Evolutionary conservation across 2,888 invertebrate genomes (phyloP).

Genomic region (Hirtodrosophila confusa): DNA sequence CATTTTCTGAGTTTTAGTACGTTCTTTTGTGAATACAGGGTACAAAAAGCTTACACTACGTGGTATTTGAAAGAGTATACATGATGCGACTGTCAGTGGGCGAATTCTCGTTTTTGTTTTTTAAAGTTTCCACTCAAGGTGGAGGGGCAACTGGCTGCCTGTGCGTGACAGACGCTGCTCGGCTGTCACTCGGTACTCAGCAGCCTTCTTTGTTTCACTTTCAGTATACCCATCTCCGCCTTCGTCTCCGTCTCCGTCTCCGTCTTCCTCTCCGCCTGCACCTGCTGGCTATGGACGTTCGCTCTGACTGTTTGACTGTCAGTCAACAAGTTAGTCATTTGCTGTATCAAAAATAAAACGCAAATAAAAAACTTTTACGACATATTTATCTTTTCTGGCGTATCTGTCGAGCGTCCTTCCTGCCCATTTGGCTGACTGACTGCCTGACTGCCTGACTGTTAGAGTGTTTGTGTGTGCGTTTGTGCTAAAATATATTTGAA

Average conservation of each 20-base stretch:
- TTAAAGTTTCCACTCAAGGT: conserved; percentile 39
- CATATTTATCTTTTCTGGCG: conserved; percentile 76
- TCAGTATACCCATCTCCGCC: not conserved
- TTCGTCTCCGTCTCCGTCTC: conserved; percentile 4
- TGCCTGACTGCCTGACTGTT: conserved; percentile 26
- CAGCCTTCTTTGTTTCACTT: conserved; percentile 34
- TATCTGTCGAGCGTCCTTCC: conserved; percentile 39
- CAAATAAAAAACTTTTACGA: conserved; percentile 81
- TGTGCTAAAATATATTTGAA: conserved; percentile 44
- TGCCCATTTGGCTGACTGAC: conserved; percentile 26
- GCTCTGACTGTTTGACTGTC: conserved; percentile 39
- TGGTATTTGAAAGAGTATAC: conserved; percentile 14
- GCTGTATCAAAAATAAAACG: conserved; percentile 78
- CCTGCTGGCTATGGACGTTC: conserved; percentile 39
- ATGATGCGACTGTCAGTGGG: not conserved
- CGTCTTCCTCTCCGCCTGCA: conserved; percentile 4
- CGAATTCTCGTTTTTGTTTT: conserved; percentile 21
- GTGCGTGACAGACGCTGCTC: conserved; percentile 67
- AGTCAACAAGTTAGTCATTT: conserved; percentile 78
- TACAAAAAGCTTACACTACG: no score
- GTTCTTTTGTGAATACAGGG: no score
- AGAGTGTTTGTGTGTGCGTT: conserved; percentile 18
- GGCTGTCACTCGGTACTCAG: conserved; percentile 47
- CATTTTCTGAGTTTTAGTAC: no score
- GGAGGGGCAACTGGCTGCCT: conserved; percentile 35